Conservation (phyloP, 2,888 invertebrate genomes). For the Tipula confusa region DNA sequence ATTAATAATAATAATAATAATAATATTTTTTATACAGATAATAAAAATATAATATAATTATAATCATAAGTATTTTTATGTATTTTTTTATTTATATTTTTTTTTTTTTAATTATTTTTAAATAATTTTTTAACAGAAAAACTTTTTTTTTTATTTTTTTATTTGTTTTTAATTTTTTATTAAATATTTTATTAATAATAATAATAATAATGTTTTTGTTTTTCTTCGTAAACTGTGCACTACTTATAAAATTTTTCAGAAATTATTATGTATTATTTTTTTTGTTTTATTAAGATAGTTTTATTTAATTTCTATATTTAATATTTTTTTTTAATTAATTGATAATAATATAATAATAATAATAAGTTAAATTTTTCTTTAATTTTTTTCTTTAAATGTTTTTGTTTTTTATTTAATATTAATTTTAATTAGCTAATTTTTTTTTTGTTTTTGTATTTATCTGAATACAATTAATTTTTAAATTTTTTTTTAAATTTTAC, state of each 20-base stretch:
- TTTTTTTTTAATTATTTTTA: not conserved
- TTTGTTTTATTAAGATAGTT: conserved; percentile 14
- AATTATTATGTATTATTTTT: not conserved
- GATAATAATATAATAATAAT: not conserved
- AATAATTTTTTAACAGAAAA: conserved; percentile 8
- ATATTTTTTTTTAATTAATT: conserved; percentile 6
- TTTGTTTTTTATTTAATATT: not conserved
- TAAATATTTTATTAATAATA: conserved; percentile 14
- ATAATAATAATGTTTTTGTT: conserved; percentile 3
- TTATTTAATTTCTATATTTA: conserved; percentile 20
- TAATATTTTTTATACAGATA: conserved; percentile 1
- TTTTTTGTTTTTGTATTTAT: not conserved
- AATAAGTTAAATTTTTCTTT: conserved; percentile 25
- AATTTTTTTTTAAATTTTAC: not conserved
- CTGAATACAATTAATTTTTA: not conserved
- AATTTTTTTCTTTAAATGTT: not conserved
- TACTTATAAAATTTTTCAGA: conserved; percentile 16
- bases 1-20: not conserved
- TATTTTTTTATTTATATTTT: not conserved
- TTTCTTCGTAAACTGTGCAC: not conserved
- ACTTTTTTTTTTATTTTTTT: not conserved
- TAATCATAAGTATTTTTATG: conserved; percentile 4
- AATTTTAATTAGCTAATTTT: conserved; percentile 21
- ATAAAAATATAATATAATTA: conserved; percentile 21
- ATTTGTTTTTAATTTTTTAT: not conserved